Conservation (phyloP, 1,140 invertebrate species). For the Zaprionus kolodkinae region DNA sequence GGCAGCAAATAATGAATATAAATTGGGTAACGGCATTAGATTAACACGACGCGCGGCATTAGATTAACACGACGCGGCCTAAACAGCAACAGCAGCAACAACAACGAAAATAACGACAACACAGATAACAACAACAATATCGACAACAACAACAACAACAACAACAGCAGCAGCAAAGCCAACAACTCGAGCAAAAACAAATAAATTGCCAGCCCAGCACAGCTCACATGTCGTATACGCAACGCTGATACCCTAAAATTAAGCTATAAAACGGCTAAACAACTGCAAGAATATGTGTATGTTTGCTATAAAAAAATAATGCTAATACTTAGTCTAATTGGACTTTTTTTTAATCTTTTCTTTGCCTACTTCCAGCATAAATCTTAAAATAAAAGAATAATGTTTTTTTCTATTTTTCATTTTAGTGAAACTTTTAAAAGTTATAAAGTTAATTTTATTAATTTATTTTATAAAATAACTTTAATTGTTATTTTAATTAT, state of each 20-base stretch:
- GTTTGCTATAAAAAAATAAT: too few species aligned
- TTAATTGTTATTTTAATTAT: too few species aligned
- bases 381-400: too few species aligned
- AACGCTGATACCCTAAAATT: not conserved
- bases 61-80: constrained; percentile 62
- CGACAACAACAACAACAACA: not conserved
- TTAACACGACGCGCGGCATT: constrained; percentile 65
- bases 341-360: too few species aligned
- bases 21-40: constrained; percentile 75
- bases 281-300: too few species aligned
- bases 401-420: too few species aligned
- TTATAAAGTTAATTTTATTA: too few species aligned
- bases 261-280: too few species aligned
- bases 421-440: too few species aligned
- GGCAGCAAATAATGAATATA: constrained; percentile 67
- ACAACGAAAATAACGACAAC: not conserved
- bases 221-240: not conserved
- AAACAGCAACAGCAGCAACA: constrained; percentile 36
- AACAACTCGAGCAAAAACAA: not conserved
- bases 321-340: too few species aligned
- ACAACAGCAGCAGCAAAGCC: not conserved
- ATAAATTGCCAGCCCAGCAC: not conserved
- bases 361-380: too few species aligned
- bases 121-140: not conserved
- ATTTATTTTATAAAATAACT: too few species aligned